Evolutionary conservation across 2,113 vertebrate genomes (phyloP).

Genomic region (Tragelaphus strepsiceros): DNA sequence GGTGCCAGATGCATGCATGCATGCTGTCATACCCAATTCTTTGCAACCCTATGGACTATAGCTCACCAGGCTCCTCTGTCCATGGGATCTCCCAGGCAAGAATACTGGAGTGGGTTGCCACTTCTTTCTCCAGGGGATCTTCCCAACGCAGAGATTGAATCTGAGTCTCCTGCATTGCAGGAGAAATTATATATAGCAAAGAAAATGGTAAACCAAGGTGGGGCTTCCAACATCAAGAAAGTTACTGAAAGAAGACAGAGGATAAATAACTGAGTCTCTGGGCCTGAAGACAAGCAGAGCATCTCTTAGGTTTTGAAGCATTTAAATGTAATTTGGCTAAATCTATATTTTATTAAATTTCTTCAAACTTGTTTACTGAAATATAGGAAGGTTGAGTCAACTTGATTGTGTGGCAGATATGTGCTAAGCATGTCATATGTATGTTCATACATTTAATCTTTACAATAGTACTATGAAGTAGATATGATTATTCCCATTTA

Average conservation of each 20-base stretch:
- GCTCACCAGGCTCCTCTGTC: background rate
- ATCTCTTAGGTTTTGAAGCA: background rate
- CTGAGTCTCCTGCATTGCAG: background rate
- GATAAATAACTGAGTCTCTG: background rate
- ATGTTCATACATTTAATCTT: background rate
- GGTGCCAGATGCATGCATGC: background rate
- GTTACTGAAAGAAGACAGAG: background rate
- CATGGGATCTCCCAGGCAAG: background rate
- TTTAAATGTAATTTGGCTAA: background rate
- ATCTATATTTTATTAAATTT: background rate
- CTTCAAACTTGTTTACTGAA: background rate
- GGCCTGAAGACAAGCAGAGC: background rate
- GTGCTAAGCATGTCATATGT: background rate
- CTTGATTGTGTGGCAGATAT: background rate
- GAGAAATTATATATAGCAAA: background rate
- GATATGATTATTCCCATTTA: background rate
- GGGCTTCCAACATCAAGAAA: background rate
- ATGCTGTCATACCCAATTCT: background rate
- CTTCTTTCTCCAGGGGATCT: background rate
- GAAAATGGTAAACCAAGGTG: background rate
- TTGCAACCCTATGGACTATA: background rate
- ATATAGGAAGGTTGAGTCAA: background rate
- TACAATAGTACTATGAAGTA: background rate
- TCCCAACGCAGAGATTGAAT: background rate
- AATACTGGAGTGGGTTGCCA: background rate